Evolutionary conservation across 2,888 invertebrate genomes (phyloP).

Genomic region (Cryptocephalus moraei): DNA sequence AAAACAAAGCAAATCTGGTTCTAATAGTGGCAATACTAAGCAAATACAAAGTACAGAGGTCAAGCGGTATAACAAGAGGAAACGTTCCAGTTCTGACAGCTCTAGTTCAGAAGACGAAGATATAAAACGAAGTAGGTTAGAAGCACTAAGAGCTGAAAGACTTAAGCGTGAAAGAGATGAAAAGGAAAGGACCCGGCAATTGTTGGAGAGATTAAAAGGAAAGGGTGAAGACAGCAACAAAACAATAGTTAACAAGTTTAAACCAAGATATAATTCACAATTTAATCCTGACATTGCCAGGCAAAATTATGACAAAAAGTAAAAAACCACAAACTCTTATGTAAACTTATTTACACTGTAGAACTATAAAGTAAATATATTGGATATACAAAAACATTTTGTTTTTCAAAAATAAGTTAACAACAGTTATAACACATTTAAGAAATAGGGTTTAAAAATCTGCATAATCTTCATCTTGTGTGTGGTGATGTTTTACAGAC

Average conservation of each 20-base stretch:
- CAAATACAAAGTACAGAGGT: background rate
- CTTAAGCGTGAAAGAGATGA: slow-evolving; percentile 75
- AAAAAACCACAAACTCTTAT: background rate
- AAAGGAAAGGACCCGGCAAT: slow-evolving; percentile 54
- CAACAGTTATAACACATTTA: too few species aligned
- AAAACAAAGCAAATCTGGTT: slow-evolving; percentile 7
- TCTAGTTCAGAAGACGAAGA: slow-evolving; percentile 15
- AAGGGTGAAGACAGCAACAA: slow-evolving; percentile 26
- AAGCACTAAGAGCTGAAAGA: slow-evolving; percentile 65
- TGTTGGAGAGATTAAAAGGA: slow-evolving; percentile 62
- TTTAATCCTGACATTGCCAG: slow-evolving; percentile 87
- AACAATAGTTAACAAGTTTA: slow-evolving; percentile 18
- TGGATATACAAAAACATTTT: too few species aligned
- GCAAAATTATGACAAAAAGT: slow-evolving; percentile 50
- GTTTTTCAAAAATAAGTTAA: too few species aligned
- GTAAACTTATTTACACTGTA: background rate
- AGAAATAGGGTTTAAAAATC: too few species aligned
- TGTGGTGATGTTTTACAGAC: too few species aligned
- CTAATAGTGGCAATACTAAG: background rate
- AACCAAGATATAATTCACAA: slow-evolving; percentile 83
- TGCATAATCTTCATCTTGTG: too few species aligned
- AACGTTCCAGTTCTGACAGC: slow-evolving; percentile 7
- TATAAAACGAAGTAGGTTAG: slow-evolving; percentile 40
- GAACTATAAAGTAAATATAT: too few species aligned
- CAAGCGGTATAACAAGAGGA: slow-evolving; percentile 28